phyloP scores from a whole-genome alignment of 1,140 invertebrate species.

The Rhyacophila brunnea region DNA sequence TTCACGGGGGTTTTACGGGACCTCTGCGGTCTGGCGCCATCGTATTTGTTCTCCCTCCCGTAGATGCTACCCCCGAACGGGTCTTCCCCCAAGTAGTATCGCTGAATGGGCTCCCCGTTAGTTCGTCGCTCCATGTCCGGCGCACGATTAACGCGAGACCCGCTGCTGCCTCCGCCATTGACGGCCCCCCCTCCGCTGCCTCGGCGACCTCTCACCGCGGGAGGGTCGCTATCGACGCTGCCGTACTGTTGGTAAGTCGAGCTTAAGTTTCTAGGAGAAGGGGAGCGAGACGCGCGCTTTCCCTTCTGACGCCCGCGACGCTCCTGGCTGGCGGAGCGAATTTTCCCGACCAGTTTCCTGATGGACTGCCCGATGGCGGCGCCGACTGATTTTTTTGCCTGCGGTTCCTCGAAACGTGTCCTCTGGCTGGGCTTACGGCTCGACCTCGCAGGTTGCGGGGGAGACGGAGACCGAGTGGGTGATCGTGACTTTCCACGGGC shows the following conservation, averaged over 20 bases:
- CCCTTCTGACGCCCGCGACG: conserved; percentile 59
- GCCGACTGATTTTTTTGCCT: conserved; percentile 55
- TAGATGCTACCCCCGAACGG: conserved; percentile 78
- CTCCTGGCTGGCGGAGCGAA: conserved; percentile 71
- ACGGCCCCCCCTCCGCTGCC: conserved; percentile 32
- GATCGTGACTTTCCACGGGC: conserved; percentile 51
- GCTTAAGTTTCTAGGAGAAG: conserved; percentile 42
- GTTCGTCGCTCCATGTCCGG: conserved; percentile 38
- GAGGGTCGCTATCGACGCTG: conserved; percentile 50
- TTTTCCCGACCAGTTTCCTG: conserved; percentile 73
- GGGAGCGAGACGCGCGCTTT: conserved; percentile 55
- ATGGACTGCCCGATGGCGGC: conserved; percentile 68
- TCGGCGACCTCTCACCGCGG: conserved; percentile 38
- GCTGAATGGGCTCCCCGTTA: conserved; percentile 60
- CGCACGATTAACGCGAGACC: conserved; percentile 15
- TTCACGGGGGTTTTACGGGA: conserved; percentile 43
- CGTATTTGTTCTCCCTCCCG: conserved; percentile 76
- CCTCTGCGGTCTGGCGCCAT: conserved; percentile 56
- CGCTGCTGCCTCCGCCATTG: conserved; percentile 31
- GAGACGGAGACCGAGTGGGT: conserved; percentile 51
- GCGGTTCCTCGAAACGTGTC: conserved; percentile 61
- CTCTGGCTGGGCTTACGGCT: conserved; percentile 64
- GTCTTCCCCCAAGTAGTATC: conserved; percentile 81
- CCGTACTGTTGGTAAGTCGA: conserved; percentile 53
- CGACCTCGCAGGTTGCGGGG: conserved; percentile 47